Evolutionary conservation across 2,113 vertebrate species (phyloP), one percentile per base, ranked within the genome.

Genomic region (Eulacestoma nigropectus): DNA sequence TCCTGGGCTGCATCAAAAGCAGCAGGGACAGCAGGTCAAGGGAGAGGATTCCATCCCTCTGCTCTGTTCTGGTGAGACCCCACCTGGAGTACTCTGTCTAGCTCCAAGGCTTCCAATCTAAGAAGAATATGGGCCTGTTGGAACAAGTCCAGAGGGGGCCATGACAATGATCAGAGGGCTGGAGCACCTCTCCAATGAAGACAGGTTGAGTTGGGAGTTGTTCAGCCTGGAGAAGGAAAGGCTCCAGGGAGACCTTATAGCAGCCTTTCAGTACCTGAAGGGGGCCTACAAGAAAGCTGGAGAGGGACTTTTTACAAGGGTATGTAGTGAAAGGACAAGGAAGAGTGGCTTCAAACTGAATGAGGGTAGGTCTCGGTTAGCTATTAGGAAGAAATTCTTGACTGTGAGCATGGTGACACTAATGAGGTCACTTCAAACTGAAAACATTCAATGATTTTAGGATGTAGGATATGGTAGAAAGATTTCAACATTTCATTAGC

Each of bases 21-120:
- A 44, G 39, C 0, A 0, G 9, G 47, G 16, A 23, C 8, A 14
- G 23, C 29, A 47, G 30, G 23, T 16, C 13, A 39, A 39, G 19
- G 16, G 13, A 55, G 3, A 20, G 13, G 41, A n/a, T 63, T 47
- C 4, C 20, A 29, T 23, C 39, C 39, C 29, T 78, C 64, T 60
- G 1, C 33, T 68, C 19, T 41, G 35, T 27, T 41, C 41, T 55
- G 20, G 23, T 47, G 41, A 41, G 10, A 26, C 11, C 13, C 3
- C 13, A 26, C 2, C 56, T 47, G 56, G 16, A 41, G 13, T n/a
- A 32, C 3, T 62, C n/a, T 70, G 47, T 32, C 56, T 55, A 70
- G 20, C 25, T 63, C 49, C 41, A 23, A 25, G 49, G 9, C 21
- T 47, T 42, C 17, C 50, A 64, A 2, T 8, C 32, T 10, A 22